These are phyloP conservation scores for Candoia aspera DNA, from an alignment of 2,113 vertebrate species.

Conservation along the genomic window DNA sequence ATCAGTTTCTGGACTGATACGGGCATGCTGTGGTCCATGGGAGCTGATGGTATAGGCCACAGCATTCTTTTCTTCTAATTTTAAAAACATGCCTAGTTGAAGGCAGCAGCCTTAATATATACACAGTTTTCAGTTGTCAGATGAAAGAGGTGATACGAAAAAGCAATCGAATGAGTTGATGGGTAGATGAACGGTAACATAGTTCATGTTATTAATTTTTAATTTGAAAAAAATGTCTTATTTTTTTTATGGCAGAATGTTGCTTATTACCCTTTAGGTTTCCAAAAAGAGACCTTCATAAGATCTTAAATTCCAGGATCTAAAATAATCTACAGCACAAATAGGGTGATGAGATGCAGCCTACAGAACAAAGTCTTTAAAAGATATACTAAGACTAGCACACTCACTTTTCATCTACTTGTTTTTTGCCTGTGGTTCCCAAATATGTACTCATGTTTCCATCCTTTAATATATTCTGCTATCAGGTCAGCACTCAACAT, in stretches of 20 bases:
- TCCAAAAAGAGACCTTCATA: too few species aligned
- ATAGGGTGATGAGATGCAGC: too few species aligned
- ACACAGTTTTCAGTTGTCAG: neutral
- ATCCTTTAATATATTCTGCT: neutral
- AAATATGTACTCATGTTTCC: neutral
- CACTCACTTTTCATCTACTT: neutral
- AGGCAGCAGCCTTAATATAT: neutral
- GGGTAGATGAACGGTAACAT: too few species aligned
- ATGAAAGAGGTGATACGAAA: neutral
- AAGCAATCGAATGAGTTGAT: neutral
- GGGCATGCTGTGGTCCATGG: neutral
- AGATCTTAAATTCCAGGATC: too few species aligned
- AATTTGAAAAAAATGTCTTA: too few species aligned
- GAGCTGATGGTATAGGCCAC: neutral
- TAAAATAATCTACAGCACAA: too few species aligned
- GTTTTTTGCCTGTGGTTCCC: neutral
- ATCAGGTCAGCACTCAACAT: neutral
- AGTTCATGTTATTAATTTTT: too few species aligned
- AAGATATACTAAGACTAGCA: neutral
- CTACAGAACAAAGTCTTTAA: too few species aligned
- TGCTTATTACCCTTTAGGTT: neutral
- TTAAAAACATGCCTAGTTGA: neutral
- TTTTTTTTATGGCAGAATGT: neutral
- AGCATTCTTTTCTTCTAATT: neutral
- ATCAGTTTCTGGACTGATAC: neutral